These are phyloP conservation scores for Nyctibius bracteatus DNA, from an alignment of 2,113 vertebrate species.

Conservation along the genomic window DNA sequence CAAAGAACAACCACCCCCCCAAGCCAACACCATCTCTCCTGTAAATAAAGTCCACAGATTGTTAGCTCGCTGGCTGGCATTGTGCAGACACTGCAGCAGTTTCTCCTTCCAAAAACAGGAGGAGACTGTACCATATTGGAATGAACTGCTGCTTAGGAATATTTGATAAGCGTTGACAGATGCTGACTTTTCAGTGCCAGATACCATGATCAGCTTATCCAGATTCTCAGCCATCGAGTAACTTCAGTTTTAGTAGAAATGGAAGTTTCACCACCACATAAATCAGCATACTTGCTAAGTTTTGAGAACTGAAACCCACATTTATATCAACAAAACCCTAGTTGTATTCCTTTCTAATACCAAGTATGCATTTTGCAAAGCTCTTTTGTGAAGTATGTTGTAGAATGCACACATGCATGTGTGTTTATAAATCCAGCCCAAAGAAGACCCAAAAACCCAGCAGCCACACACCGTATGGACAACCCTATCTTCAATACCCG, in stretches of 20 bases:
- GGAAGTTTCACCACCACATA: background rate
- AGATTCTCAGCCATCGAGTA: background rate
- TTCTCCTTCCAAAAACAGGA: conserved; percentile 34
- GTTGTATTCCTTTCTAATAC: background rate
- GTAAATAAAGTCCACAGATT: background rate
- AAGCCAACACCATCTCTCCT: background rate
- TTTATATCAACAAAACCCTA: background rate
- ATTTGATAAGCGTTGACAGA: conserved; percentile 35
- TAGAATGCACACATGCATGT: accelerated
- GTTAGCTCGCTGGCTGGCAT: background rate
- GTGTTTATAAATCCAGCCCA: background rate
- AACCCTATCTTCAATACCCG: background rate
- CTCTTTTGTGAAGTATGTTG: background rate
- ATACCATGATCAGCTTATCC: background rate
- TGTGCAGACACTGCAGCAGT: background rate
- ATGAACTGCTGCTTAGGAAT: background rate
- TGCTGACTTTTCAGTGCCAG: conserved; percentile 20
- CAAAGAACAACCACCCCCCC: background rate
- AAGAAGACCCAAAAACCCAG: background rate
- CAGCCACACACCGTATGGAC: background rate
- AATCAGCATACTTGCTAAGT: background rate
- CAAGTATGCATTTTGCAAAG: background rate
- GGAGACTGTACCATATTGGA: background rate
- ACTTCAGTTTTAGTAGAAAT: background rate
- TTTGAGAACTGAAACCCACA: background rate